Conservation (phyloP, 2,888 invertebrate species). For the Euplexia lucipara region DNA sequence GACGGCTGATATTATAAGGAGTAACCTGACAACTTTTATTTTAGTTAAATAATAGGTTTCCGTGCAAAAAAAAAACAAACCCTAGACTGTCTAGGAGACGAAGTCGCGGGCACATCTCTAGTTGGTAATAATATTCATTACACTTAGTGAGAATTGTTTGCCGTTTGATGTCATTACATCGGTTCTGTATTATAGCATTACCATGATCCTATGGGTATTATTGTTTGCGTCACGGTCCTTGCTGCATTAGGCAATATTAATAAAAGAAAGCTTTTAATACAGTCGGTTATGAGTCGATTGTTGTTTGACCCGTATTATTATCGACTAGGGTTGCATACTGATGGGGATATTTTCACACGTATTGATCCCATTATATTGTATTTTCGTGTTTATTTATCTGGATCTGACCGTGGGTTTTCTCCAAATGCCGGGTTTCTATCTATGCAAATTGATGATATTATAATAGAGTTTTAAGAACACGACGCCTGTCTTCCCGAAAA, state of each 20-base stretch:
- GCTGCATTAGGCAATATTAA: slow-evolving; percentile 41
- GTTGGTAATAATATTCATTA: slow-evolving; percentile 21
- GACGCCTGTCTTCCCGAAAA: too few species aligned
- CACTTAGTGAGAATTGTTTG: slow-evolving; percentile 48
- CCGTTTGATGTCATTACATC: slow-evolving; percentile 49
- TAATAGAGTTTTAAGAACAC: neutral
- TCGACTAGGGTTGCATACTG: slow-evolving; percentile 30
- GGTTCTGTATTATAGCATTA: slow-evolving; percentile 46
- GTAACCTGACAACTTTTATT: too few species aligned
- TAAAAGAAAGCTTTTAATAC: slow-evolving; percentile 56
- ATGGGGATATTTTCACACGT: slow-evolving; percentile 31
- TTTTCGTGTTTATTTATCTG: slow-evolving; percentile 20
- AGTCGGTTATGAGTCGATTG: slow-evolving; percentile 40
- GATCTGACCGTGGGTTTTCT: slow-evolving; percentile 24
- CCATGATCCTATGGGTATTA: slow-evolving; percentile 34
- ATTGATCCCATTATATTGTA: slow-evolving; percentile 30
- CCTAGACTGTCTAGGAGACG: too few species aligned
- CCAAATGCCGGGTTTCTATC: neutral
- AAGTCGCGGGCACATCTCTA: too few species aligned
- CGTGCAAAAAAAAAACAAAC: too few species aligned
- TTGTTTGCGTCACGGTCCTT: slow-evolving; percentile 35
- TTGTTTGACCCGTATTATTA: slow-evolving; percentile 42
- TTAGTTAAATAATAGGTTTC: too few species aligned
- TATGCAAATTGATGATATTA: neutral
- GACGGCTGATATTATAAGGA: too few species aligned